Base-by-base conservation (phyloP, 2,797 vertebrate genomes). In the Mus caroli region DNA sequence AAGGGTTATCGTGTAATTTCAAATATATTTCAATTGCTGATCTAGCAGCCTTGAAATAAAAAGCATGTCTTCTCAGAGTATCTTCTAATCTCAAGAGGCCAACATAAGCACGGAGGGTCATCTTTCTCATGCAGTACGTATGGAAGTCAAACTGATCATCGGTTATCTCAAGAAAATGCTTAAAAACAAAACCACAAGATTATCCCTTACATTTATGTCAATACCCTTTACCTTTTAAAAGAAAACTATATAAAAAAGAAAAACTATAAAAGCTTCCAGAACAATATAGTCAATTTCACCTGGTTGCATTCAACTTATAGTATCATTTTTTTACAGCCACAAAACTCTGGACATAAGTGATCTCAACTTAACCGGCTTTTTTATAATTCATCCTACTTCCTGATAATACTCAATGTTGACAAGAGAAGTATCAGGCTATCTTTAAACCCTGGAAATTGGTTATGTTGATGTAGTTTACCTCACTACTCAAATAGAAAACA, bases 91-190 rank as follows among this genome's bases (percentile, higher is more conserved):
- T 98, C 97, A 99, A 85, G 93, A 99, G 99, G 86, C 98, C 98
- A 94, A 99, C 98, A 13, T 99, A 99, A 95, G 99, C 98, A 97
- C 99, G 98, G 80, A 99, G 98, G 71, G 99, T 99, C 99, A 99
- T 99, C 97, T 99, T 99, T 97, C 99, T 98, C 99, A 99, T 98
- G 97, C 98, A 99, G 94, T 99, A 99, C 0, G 98, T 99, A 95
- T 99, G 99, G 97, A 99, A 99, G 97, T 99, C 99, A 98, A 99
- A 99, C 0, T 99, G 99, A 97, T 99, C 99, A 92, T 99, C 98
- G 0, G 99, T 99, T 97, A 99, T 98, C 98, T 99, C 99, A 98
- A 99, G 98, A 98, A 99, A 99, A 97, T 99, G 99, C 99, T 99
- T 97, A 34, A 98, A 98, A 94, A 92, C 73, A 97, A 95, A 95